A percentile compares a stretch with the other conserved stretches of the same genome.
phyloP scores from a whole-genome alignment of 2,113 vertebrate species.

The Pseudopipra pipra region DNA sequence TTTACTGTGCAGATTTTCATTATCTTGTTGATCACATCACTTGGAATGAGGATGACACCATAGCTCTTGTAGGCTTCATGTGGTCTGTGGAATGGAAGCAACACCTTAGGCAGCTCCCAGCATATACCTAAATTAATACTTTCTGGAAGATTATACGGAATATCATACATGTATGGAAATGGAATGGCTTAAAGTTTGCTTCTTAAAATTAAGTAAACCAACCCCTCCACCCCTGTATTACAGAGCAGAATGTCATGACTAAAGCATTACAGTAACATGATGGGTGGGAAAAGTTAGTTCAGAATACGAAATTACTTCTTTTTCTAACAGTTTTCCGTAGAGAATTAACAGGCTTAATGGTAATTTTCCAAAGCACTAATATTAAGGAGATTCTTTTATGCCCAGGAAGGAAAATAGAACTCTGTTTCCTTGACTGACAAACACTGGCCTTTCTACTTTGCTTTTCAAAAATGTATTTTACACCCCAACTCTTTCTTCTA shows the following conservation, averaged over 20 bases:
- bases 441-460: not conserved
- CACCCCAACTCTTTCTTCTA: not conserved
- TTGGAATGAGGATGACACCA: not conserved
- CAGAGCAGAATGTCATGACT: not conserved
- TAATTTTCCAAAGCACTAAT: not conserved
- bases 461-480: not conserved
- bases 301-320: not conserved
- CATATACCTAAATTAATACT: not conserved
- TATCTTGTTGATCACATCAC: accelerated
- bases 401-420: not conserved
- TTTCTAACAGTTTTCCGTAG: not conserved
- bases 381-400: not conserved
- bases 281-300: not conserved
- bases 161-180: not conserved
- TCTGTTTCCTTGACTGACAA: not conserved
- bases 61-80: not conserved
- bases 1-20: not conserved
- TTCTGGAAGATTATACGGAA: not conserved
- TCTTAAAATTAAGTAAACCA: not conserved
- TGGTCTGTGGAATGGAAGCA: not conserved
- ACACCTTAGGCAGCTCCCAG: not conserved
- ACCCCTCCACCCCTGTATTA: not conserved
- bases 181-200: not conserved
- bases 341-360: not conserved
- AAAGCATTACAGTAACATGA: not conserved